Conservation (phyloP, 2,888 invertebrate species). For the Trachelus stipa region DNA sequence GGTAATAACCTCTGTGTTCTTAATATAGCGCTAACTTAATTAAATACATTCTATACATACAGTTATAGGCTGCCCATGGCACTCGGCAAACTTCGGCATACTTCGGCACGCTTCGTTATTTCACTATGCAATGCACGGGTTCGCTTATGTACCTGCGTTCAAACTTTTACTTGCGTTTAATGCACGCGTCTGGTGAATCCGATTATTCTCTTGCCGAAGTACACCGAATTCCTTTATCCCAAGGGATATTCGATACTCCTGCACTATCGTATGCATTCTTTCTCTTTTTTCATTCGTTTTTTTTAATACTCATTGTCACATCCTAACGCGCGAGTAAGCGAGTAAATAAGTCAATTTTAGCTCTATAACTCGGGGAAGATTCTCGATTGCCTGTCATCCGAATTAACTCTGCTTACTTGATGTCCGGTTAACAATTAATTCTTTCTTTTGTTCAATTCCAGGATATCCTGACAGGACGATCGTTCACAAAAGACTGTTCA, state of each 20-base stretch:
- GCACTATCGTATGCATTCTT: background rate
- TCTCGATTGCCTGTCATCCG: background rate
- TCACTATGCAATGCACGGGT: background rate
- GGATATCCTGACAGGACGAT: background rate
- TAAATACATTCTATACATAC: slow-evolving; percentile 17
- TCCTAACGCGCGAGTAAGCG: background rate
- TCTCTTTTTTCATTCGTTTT: background rate
- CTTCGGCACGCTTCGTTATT: background rate
- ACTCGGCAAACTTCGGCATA: background rate
- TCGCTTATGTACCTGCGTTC: background rate
- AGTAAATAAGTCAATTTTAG: background rate
- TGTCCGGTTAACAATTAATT: background rate
- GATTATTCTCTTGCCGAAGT: background rate
- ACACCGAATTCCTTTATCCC: background rate
- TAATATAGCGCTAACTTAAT: background rate
- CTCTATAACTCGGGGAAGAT: background rate
- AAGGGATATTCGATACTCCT: background rate
- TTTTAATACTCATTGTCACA: background rate
- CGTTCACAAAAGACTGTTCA: slow-evolving; percentile 21
- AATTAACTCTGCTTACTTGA: background rate
- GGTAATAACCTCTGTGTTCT: background rate
- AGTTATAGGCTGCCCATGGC: slow-evolving; percentile 2
- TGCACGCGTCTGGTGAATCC: background rate
- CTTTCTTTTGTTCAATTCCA: background rate
- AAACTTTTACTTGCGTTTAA: background rate